Conservation (phyloP, 2,797 vertebrate species). For the Gymnodraco acuticeps region DNA sequence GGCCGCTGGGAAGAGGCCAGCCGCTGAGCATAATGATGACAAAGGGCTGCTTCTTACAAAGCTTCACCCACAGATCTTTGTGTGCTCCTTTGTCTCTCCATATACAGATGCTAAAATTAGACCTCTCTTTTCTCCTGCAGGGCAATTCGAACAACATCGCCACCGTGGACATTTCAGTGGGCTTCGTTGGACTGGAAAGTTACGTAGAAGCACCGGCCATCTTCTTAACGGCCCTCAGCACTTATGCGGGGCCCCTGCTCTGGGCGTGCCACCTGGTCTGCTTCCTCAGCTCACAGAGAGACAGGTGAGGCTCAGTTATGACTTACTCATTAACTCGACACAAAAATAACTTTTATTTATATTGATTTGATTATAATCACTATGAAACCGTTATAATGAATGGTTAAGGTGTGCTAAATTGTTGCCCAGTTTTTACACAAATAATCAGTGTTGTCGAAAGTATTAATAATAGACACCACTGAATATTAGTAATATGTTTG, state of each 20-base stretch:
- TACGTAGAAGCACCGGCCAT: constrained; percentile 91
- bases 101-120: constrained; percentile 24
- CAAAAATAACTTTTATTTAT: too few relatives aligned
- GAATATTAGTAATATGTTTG: too few relatives aligned
- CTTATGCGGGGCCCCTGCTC: constrained; percentile 92
- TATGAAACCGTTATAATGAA: too few relatives aligned
- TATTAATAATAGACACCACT: background rate
- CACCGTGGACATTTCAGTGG: constrained; percentile 94
- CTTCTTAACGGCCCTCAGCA: constrained; percentile 90
- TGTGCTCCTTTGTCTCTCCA: constrained; percentile 28
- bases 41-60: constrained; percentile 39
- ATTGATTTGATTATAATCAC: too few relatives aligned
- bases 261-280: constrained; percentile 94
- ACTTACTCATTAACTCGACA: background rate
- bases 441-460: background rate
- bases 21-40: constrained; percentile 56
- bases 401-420: too few relatives aligned
- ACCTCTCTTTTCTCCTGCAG: constrained; percentile 75
- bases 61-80: constrained; percentile 33
- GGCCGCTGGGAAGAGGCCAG: constrained; percentile 48
- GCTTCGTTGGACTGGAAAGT: constrained; percentile 93
- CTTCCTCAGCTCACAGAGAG: constrained; percentile 89
- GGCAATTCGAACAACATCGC: constrained; percentile 97
- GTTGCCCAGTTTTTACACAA: too few relatives aligned
- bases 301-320: constrained; percentile 82